Percentiles rank a stretch among this genome's conserved stretches.
Evolutionary conservation across 2,113 vertebrate genomes (phyloP).

Genomic region (Melanostigma gelatinosum): DNA sequence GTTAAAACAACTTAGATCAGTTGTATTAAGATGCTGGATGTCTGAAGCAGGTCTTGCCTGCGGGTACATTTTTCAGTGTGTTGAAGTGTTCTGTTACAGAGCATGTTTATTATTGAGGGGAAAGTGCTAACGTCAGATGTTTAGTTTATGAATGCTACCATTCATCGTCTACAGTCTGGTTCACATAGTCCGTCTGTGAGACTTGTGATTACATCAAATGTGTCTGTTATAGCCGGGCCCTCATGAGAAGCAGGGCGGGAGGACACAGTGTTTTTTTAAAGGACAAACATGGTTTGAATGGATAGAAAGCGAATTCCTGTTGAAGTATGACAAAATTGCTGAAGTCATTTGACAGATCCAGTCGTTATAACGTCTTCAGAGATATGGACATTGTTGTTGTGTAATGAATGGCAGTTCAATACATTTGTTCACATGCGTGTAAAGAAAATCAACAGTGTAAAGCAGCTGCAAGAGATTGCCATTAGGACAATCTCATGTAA

Average conservation of each 20-base stretch:
- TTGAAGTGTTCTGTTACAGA: slow-evolving; percentile 23
- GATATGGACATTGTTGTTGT: background rate
- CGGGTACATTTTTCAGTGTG: background rate
- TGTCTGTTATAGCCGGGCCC: slow-evolving; percentile 15
- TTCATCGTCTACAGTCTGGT: slow-evolving; percentile 63
- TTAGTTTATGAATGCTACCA: slow-evolving; percentile 59
- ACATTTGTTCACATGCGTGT: background rate
- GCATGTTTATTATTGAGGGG: slow-evolving; percentile 34
- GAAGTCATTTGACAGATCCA: slow-evolving; percentile 4
- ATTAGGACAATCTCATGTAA: background rate
- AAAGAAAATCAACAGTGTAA: background rate
- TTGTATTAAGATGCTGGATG: background rate
- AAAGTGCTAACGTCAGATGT: slow-evolving; percentile 52
- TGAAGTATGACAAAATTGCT: slow-evolving; percentile 4
- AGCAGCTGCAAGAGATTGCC: slow-evolving; percentile 21
- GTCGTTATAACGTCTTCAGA: slow-evolving; percentile 6
- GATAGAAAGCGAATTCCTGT: slow-evolving; percentile 17
- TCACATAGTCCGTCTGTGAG: slow-evolving; percentile 47
- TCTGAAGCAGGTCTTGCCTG: slow-evolving; percentile 1
- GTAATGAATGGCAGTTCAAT: background rate
- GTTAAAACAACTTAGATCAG: background rate
- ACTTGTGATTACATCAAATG: slow-evolving; percentile 52
- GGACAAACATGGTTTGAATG: background rate
- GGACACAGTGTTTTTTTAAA: slow-evolving; percentile 14
- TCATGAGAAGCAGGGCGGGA: slow-evolving; percentile 10